These are phyloP conservation scores for Drosophila subobscura DNA, from an alignment of 1,140 invertebrate genomes.

Conservation along the genomic window DNA sequence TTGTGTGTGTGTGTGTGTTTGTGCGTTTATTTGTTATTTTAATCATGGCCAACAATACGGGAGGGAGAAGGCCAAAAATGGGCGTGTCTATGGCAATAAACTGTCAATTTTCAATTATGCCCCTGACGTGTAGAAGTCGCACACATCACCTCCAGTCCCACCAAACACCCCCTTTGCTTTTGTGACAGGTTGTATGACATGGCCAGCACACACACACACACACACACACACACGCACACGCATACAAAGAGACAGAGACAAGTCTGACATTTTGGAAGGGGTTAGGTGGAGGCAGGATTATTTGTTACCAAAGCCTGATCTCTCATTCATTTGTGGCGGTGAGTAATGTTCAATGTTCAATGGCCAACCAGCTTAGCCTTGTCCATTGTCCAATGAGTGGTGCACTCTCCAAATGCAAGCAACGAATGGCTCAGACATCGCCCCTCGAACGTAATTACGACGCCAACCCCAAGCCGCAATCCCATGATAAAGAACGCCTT, in stretches of 20 bases:
- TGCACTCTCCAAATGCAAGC: slow-evolving; percentile 30
- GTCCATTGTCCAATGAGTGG: slow-evolving; percentile 33
- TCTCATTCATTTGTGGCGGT: slow-evolving; percentile 26
- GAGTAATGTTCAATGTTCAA: slow-evolving; percentile 17
- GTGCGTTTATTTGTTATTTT: slow-evolving; percentile 39
- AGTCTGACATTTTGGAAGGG: slow-evolving; percentile 24
- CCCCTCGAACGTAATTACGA: neutral
- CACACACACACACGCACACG: slow-evolving; percentile 1
- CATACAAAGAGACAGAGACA: slow-evolving; percentile 11
- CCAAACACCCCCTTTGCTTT: slow-evolving; percentile 10
- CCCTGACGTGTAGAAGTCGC: slow-evolving; percentile 37
- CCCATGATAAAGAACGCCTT: neutral
- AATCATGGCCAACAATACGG: slow-evolving; percentile 55
- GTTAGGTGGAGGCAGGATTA: neutral
- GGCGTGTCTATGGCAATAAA: slow-evolving; percentile 62
- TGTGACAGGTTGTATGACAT: slow-evolving; percentile 34
- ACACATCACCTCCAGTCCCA: slow-evolving; percentile 17
- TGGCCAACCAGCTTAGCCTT: slow-evolving; percentile 35
- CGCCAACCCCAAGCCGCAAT: neutral
- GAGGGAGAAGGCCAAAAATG: slow-evolving; percentile 34
- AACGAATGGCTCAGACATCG: no score
- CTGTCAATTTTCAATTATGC: slow-evolving; percentile 66
- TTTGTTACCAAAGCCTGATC: slow-evolving; percentile 26
- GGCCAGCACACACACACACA: slow-evolving; percentile 16
- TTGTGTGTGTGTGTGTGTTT: neutral